Base-by-base conservation (phyloP, 2,797 vertebrate species). In the Sparus aurata region DNA sequence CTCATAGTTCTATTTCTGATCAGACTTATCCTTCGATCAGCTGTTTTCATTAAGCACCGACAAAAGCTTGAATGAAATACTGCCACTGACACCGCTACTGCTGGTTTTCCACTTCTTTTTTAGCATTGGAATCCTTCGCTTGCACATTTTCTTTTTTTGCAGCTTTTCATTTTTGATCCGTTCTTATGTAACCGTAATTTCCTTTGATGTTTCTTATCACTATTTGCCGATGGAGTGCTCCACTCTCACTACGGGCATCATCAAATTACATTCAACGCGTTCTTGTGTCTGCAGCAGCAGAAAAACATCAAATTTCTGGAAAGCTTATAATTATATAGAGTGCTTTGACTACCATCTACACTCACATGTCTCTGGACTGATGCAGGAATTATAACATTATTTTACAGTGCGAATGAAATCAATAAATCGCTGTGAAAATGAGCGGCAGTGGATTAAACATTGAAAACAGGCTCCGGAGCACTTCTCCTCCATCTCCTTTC, bases 401-500 rank as follows among this genome's bases (percentile, higher is more conserved):
- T 17, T 60, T 13, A 43, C 0, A n/a, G 15, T 57, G 22, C 38
- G 4, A 27, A 69, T 41, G 4, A 15, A 62, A 64, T 23, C 1
- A 1, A 18, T 55, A 46, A 23, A n/a, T 66, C 20, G 23, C 18
- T 54, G 20, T 23, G 38, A 69, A 45, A 50, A 61, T 1, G 12
- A 70, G 53, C 10, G 53, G 54, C 46, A 18, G 43, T 41, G 25
- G 12, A 30, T 55, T 50, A 25, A 69, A 47, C 59, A 66, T 22
- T 50, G 11, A 55, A 55, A 61, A 16, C n/a, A 27, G 20, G 62
- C 50, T 60, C 16, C 49, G 27, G 38, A 60, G 2, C 23, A 18
- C 6, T 75, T 72, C 20, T 52, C 41, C 27, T 62, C 13, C 23
- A 20, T 16, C 47, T 79, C 61, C 66, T 30, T 50, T 34, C 46